phyloP scores from a whole-genome alignment of 2,113 vertebrate genomes.

The Alosa alosa region DNA sequence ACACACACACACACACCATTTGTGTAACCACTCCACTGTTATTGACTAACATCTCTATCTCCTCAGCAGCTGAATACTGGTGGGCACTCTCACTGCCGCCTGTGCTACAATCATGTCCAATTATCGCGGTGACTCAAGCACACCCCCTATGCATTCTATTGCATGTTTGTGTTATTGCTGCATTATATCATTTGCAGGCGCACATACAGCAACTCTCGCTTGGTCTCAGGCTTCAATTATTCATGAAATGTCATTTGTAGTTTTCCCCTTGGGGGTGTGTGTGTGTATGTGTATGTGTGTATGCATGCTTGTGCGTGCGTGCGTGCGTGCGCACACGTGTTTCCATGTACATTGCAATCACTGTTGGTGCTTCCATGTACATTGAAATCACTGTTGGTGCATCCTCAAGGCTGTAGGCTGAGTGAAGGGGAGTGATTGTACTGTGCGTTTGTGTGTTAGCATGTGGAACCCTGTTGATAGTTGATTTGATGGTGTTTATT shows the following conservation, averaged over 20 bases:
- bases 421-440: too few species aligned
- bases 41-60: not conserved
- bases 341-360: too few species aligned
- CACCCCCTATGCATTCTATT: not conserved
- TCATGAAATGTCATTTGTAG: not conserved
- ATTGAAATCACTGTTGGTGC: too few species aligned
- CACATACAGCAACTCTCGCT: not conserved
- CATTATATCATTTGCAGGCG: not conserved
- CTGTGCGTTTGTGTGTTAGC: not conserved
- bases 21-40: not conserved
- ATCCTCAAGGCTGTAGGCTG: too few species aligned
- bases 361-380: too few species aligned
- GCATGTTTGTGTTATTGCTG: not conserved
- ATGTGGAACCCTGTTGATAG: slow-evolving; percentile 62
- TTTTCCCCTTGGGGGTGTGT: not conserved
- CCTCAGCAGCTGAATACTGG: not conserved
- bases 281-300: not conserved
- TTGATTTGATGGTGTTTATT: slow-evolving; percentile 63
- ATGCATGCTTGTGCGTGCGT: not conserved
- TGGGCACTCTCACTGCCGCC: too few species aligned
- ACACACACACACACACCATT: not conserved
- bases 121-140: not conserved
- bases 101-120: not conserved
- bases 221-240: not conserved
- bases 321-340: too few species aligned